A percentile compares a stretch with the other conserved stretches of the same genome.
Evolutionary conservation across 1,140 invertebrate species (phyloP).

Genomic region (Achatina immaculata): DNA sequence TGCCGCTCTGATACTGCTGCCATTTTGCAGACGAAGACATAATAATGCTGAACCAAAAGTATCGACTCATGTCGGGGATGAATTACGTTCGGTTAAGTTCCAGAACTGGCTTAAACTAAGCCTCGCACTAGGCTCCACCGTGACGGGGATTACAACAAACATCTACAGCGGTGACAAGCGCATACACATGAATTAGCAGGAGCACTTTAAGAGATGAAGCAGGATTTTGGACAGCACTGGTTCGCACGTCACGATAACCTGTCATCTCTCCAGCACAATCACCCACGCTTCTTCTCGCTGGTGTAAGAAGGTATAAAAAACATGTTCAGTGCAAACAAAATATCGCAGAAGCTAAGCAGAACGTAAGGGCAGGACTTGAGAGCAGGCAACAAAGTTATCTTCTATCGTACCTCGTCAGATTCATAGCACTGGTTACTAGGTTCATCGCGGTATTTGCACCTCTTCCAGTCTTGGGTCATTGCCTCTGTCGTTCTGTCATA

Average conservation of each 20-base stretch:
- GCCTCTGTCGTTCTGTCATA: background rate
- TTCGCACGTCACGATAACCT: background rate
- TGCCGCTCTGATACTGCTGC: background rate
- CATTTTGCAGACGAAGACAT: too few relatives aligned
- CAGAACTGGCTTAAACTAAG: too few relatives aligned
- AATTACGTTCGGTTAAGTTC: too few relatives aligned
- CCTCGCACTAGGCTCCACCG: too few relatives aligned
- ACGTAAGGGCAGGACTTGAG: background rate
- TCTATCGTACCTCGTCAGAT: conserved; percentile 28
- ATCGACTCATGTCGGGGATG: too few relatives aligned
- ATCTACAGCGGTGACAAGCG: too few relatives aligned
- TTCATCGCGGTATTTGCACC: conserved; percentile 37
- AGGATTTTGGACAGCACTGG: background rate
- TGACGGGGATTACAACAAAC: too few relatives aligned
- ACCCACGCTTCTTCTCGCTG: background rate
- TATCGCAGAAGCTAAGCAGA: background rate
- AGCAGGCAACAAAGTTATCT: background rate
- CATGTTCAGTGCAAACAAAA: background rate
- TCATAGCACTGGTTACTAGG: conserved; percentile 37
- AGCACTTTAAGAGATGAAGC: too few relatives aligned
- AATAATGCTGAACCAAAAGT: too few relatives aligned
- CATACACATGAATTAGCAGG: too few relatives aligned
- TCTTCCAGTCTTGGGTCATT: background rate
- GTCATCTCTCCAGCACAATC: background rate
- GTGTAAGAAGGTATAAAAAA: background rate